Percentiles rank a stretch among this genome's conserved stretches.
phyloP scores from a whole-genome alignment of 1,140 invertebrate species.

The Caerostris extrusa region DNA sequence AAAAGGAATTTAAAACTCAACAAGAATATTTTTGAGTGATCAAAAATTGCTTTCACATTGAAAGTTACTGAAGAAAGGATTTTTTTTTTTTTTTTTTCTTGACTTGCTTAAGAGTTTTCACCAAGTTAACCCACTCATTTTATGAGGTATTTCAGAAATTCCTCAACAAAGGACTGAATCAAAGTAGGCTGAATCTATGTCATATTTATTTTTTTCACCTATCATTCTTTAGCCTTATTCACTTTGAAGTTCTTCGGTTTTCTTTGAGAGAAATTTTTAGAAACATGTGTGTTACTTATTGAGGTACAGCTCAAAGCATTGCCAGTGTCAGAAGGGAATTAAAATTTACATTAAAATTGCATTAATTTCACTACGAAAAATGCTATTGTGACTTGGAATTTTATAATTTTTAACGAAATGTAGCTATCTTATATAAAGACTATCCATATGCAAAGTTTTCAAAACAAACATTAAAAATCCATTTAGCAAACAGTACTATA shows the following conservation, averaged over 20 bases:
- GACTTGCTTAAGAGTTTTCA: constrained; percentile 4
- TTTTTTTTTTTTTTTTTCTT: neutral
- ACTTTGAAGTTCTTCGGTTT: neutral
- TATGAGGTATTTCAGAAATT: constrained; percentile 42
- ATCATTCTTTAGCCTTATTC: neutral
- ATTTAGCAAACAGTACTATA: no score
- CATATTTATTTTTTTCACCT: neutral
- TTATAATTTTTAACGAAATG: neutral
- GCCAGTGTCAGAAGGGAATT: no score
- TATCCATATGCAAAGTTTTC: neutral
- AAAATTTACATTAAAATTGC: no score
- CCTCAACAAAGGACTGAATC: neutral
- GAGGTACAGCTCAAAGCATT: no score
- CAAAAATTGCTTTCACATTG: constrained; percentile 35
- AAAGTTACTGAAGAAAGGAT: constrained; percentile 4
- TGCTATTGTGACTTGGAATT: neutral
- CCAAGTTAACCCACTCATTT: neutral
- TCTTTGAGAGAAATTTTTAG: neutral
- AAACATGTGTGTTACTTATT: neutral
- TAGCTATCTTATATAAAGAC: neutral
- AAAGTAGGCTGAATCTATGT: neutral
- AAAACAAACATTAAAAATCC: neutral
- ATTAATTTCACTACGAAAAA: no score
- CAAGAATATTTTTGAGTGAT: constrained; percentile 11
- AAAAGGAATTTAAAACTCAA: neutral